Evolutionary conservation across 2,113 vertebrate genomes (phyloP).

Genomic region (Cyphomyrus plagiostoma): DNA sequence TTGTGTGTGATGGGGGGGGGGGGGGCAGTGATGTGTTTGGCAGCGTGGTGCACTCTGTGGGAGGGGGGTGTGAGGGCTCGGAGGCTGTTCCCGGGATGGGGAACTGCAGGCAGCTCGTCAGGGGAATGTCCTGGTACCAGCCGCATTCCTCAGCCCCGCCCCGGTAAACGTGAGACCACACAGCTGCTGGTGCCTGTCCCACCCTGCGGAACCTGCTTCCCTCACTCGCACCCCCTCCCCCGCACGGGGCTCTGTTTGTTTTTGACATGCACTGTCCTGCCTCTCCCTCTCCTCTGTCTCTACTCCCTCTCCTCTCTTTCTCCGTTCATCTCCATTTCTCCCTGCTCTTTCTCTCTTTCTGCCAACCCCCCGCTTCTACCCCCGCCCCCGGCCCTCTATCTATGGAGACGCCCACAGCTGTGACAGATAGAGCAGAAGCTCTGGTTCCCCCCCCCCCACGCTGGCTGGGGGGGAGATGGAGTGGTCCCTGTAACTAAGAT

Average conservation of each 20-base stretch:
- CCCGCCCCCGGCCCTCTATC: not conserved
- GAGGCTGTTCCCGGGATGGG: not conserved
- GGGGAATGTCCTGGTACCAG: not conserved
- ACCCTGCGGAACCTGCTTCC: not conserved
- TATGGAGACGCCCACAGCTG: constrained; percentile 5
- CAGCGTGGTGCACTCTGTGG: not conserved
- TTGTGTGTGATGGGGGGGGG: not conserved
- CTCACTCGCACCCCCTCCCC: not conserved
- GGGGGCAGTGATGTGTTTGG: not conserved
- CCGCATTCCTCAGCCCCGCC: not conserved
- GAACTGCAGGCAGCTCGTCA: not conserved
- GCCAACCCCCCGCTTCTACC: too few relatives aligned
- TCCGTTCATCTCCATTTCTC: not conserved
- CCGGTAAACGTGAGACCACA: not conserved
- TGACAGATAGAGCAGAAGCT: not conserved
- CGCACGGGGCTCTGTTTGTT: not conserved
- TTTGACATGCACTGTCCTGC: not conserved
- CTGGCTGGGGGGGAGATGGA: not conserved
- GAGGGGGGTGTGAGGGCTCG: too few relatives aligned
- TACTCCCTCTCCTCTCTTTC: not conserved
- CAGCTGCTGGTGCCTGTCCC: constrained; percentile 9
- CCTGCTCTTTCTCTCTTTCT: not conserved
- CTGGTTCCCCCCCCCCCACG: not conserved
- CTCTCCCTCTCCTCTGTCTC: not conserved
- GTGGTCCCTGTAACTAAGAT: not conserved